Evolutionary conservation across 1,140 invertebrate genomes (phyloP).

Genomic region (Pseudomyrmex gracilis): DNA sequence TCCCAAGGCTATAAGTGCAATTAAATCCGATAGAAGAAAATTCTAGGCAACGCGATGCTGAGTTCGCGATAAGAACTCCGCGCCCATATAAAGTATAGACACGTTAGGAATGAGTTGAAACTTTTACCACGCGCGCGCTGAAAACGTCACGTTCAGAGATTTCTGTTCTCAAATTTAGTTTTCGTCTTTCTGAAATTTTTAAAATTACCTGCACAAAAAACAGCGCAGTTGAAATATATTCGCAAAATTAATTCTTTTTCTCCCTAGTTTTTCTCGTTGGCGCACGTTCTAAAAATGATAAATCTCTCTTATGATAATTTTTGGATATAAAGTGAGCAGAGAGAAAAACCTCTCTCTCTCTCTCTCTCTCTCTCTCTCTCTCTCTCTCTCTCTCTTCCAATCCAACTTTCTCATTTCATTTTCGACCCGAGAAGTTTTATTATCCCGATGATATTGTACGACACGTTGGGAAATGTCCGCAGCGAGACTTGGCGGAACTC

Average conservation of each 20-base stretch:
- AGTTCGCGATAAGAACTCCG: slow-evolving; percentile 22
- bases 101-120: slow-evolving; percentile 14
- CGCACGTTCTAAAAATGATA: slow-evolving; percentile 2
- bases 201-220: neutral
- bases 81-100: neutral
- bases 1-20: slow-evolving; percentile 48
- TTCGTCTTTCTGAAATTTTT: neutral
- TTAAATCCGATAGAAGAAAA: slow-evolving; percentile 21
- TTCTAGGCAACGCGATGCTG: slow-evolving; percentile 11
- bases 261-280: too few species aligned
- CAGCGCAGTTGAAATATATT: neutral
- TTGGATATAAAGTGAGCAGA: slow-evolving; percentile 16
- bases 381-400: neutral
- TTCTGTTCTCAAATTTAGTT: neutral
- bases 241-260: neutral
- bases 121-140: neutral
- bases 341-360: neutral
- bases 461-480: slow-evolving; percentile 48
- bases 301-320: slow-evolving; percentile 43
- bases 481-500: slow-evolving; percentile 27
- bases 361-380: neutral
- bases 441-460: slow-evolving; percentile 52
- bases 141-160: neutral
- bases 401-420: slow-evolving; percentile 49
- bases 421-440: slow-evolving; percentile 43